phyloP scores from a whole-genome alignment of 2,113 vertebrate species.

The Struthidea cinerea region DNA sequence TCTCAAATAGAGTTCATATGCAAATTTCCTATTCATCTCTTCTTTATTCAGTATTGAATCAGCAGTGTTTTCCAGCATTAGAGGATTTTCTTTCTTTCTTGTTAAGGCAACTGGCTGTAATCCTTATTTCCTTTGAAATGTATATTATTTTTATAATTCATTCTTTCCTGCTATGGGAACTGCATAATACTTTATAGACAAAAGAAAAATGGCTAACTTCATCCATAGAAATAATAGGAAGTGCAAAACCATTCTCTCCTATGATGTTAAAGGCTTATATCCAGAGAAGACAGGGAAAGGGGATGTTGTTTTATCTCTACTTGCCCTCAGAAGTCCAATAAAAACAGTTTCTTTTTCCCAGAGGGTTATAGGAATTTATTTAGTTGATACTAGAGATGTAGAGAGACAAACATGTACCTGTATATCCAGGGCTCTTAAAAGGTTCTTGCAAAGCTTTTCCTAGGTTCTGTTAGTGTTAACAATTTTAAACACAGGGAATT shows the following conservation, averaged over 20 bases:
- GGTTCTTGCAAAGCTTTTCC: background rate
- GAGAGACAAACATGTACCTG: background rate
- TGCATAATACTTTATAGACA: background rate
- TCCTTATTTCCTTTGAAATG: background rate
- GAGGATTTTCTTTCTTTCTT: background rate
- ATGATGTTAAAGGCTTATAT: background rate
- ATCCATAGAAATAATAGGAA: background rate
- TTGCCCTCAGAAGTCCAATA: background rate
- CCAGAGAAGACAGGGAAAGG: background rate
- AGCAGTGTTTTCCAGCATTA: background rate
- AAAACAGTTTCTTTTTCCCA: background rate
- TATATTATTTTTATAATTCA: background rate
- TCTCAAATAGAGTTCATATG: background rate
- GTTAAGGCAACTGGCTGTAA: background rate
- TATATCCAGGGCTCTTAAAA: background rate
- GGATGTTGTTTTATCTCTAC: background rate
- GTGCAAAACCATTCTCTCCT: background rate
- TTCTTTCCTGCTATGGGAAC: background rate
- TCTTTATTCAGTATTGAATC: background rate
- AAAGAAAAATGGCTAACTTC: background rate
- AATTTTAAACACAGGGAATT: background rate
- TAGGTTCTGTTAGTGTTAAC: background rate
- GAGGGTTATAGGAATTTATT: background rate
- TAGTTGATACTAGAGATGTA: background rate
- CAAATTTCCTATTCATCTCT: conserved; percentile 17